A percentile compares a stretch with the other conserved stretches of the same genome.
These are phyloP conservation scores for Styela clava DNA, from an alignment of 23 tunicate genomes.

Conservation along the genomic window DNA sequence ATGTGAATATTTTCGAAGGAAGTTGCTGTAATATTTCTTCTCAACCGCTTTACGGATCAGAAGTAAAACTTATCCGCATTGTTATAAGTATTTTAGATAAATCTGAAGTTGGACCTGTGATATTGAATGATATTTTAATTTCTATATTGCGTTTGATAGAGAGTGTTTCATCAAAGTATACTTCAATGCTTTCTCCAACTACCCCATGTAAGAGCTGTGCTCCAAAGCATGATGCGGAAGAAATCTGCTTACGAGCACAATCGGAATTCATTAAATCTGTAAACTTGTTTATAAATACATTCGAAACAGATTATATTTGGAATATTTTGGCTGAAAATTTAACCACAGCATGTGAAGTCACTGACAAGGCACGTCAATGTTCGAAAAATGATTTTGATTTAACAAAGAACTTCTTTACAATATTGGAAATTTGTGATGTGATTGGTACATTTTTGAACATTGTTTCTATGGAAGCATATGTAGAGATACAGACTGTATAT, in stretches of 20 bases:
- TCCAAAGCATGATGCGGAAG: background rate
- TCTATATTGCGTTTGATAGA: constrained; percentile 13
- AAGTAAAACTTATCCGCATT: constrained; percentile 17
- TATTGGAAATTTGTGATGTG: constrained; percentile 41
- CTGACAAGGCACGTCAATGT: background rate
- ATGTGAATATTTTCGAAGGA: background rate
- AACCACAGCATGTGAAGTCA: background rate
- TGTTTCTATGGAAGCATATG: constrained; percentile 36
- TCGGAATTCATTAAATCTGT: constrained; percentile 49
- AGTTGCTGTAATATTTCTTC: background rate
- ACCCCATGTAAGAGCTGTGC: constrained; percentile 9
- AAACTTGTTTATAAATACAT: constrained; percentile 47
- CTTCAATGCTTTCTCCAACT: background rate
- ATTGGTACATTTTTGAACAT: constrained; percentile 37
- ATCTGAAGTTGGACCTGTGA: constrained; percentile 68
- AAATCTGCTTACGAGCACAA: background rate
- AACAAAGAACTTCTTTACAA: background rate
- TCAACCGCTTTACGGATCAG: background rate
- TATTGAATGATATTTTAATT: constrained; percentile 39
- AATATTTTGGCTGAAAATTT: constrained; percentile 5
- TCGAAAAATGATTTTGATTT: background rate
- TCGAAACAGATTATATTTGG: constrained; percentile 71
- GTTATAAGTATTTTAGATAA: constrained; percentile 76
- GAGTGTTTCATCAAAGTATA: background rate
- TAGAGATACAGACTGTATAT: constrained; percentile 31